Conservation (phyloP, 2,888 invertebrate genomes). For the Eupeodes latifasciatus region DNA sequence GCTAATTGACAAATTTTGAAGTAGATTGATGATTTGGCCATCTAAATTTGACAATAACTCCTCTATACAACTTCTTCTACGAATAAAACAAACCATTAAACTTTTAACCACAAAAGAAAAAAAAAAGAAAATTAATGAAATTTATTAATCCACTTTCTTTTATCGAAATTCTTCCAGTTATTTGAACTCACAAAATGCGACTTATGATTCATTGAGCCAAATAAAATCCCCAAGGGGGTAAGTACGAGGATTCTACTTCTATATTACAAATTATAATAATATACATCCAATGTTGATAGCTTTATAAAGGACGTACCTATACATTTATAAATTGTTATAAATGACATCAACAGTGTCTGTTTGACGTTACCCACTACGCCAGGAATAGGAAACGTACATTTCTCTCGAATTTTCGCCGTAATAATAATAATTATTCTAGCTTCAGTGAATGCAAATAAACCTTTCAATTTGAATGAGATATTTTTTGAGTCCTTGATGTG, state of each 20-base stretch:
- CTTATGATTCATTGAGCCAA: slow-evolving; percentile 67
- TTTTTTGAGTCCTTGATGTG: slow-evolving; percentile 39
- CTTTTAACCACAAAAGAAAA: slow-evolving; percentile 21
- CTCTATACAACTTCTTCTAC: not conserved
- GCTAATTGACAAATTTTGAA: too few species aligned
- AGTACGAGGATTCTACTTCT: slow-evolving; percentile 64
- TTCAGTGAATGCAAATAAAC: slow-evolving; percentile 71
- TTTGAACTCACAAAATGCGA: slow-evolving; percentile 39
- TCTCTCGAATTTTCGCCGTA: slow-evolving; percentile 29
- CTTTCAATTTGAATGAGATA: slow-evolving; percentile 75
- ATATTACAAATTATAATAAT: slow-evolving; percentile 64
- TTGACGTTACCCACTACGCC: not conserved
- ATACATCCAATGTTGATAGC: slow-evolving; percentile 18
- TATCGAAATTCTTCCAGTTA: slow-evolving; percentile 32
- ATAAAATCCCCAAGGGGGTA: slow-evolving; percentile 32
- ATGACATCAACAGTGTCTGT: slow-evolving; percentile 68
- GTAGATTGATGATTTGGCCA: not conserved
- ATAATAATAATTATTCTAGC: slow-evolving; percentile 58
- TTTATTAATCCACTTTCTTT: slow-evolving; percentile 66
- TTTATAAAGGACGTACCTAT: too few species aligned
- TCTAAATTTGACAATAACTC: too few species aligned
- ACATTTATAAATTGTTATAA: slow-evolving; percentile 64
- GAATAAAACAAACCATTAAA: slow-evolving; percentile 18
- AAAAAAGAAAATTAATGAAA: slow-evolving; percentile 69
- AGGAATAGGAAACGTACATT: not conserved